phyloP scores from a whole-genome alignment of 2,888 invertebrate species.

The Loripinus fragilis region DNA sequence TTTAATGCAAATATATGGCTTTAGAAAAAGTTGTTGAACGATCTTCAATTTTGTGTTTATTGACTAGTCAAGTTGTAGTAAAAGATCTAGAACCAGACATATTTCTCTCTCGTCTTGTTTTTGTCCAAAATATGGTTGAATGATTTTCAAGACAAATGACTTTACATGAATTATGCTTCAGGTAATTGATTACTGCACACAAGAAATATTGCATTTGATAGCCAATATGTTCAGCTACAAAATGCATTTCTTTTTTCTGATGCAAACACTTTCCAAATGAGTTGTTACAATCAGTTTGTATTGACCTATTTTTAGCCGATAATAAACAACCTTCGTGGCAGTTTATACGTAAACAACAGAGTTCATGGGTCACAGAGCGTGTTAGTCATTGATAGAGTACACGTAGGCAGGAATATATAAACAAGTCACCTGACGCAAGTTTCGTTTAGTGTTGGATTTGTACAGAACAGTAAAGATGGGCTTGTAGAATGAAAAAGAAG shows the following conservation, averaged over 20 bases:
- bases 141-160: not conserved
- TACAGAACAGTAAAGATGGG: conserved; percentile 61
- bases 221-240: not conserved
- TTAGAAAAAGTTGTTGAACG: too few relatives aligned
- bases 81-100: too few relatives aligned
- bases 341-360: conserved; percentile 55
- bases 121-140: conserved; percentile 13
- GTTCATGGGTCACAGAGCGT: conserved; percentile 49
- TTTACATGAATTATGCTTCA: conserved; percentile 43
- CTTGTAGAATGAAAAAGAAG: conserved; percentile 61
- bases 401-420: conserved; percentile 62
- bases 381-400: conserved; percentile 44
- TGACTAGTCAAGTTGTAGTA: too few relatives aligned
- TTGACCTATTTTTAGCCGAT: conserved; percentile 62
- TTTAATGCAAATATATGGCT: too few relatives aligned
- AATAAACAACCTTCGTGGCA: conserved; percentile 61
- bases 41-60: too few relatives aligned
- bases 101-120: not conserved
- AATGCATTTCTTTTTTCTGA: not conserved
- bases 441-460: conserved; percentile 55
- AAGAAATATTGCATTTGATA: conserved; percentile 27
- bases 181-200: conserved; percentile 30
- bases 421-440: conserved; percentile 63
- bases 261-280: not conserved
- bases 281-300: conserved; percentile 31